A percentile compares a stretch with the other conserved stretches of the same genome.
These are phyloP conservation scores for Spea bombifrons DNA, from an alignment of 2,113 vertebrate species.

Conservation along the genomic window DNA sequence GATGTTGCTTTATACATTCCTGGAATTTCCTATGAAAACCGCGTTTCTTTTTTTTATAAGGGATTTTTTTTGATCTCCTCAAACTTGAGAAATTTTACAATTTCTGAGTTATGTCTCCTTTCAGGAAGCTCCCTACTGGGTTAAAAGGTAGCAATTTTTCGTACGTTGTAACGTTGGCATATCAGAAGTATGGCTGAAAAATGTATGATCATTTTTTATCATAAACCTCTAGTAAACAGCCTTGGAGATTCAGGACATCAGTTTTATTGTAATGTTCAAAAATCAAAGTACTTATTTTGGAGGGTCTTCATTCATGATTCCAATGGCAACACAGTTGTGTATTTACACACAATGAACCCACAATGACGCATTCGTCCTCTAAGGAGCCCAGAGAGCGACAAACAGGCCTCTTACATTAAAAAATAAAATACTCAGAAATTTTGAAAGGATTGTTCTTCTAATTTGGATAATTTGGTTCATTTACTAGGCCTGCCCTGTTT, in stretches of 20 bases:
- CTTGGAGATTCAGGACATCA: no score
- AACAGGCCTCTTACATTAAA: no score
- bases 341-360: no score
- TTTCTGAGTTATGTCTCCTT: neutral
- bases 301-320: no score
- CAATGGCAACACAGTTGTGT: no score
- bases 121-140: neutral
- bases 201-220: neutral
- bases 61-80: neutral
- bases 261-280: no score
- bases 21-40: neutral
- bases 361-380: no score
- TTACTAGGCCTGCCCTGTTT: neutral
- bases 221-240: no score
- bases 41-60: neutral
- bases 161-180: neutral
- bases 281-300: no score
- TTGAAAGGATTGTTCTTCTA: neutral
- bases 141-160: neutral
- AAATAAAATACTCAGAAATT: no score
- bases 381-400: no score
- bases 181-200: neutral
- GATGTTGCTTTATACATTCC: neutral
- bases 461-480: neutral
- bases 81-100: neutral